Conservation (phyloP, 2,113 vertebrate genomes). For the Hippolais icterina region DNA sequence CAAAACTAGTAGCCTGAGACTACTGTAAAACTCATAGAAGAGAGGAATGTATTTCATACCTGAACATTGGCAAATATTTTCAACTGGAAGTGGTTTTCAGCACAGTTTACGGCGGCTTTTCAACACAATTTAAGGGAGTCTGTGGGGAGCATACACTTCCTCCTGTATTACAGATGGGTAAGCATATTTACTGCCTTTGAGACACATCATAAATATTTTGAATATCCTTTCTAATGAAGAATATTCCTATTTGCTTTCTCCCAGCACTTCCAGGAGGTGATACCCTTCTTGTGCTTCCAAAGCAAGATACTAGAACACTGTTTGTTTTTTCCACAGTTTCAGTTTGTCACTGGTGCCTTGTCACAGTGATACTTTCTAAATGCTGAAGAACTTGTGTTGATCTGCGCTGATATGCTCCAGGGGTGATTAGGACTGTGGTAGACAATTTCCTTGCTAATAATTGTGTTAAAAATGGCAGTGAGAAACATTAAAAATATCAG, state of each 20-base stretch:
- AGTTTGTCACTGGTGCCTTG: neutral
- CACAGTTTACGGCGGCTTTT: neutral
- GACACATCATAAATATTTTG: neutral
- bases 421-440: neutral
- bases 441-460: neutral
- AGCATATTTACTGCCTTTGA: neutral
- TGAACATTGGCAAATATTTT: neutral
- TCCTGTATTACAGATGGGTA: neutral
- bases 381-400: neutral
- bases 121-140: neutral
- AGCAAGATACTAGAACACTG: neutral
- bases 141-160: fast-evolving
- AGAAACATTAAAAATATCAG: neutral
- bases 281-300: neutral
- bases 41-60: neutral
- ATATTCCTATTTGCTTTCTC: neutral
- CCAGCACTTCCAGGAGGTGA: neutral
- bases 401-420: neutral
- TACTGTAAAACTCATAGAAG: neutral
- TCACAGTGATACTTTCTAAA: neutral
- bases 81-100: neutral
- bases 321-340: neutral
- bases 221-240: neutral
- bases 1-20: neutral
- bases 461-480: neutral